Base-by-base conservation (phyloP, 2,888 invertebrate genomes). In the Nemapogon koenigi region DNA sequence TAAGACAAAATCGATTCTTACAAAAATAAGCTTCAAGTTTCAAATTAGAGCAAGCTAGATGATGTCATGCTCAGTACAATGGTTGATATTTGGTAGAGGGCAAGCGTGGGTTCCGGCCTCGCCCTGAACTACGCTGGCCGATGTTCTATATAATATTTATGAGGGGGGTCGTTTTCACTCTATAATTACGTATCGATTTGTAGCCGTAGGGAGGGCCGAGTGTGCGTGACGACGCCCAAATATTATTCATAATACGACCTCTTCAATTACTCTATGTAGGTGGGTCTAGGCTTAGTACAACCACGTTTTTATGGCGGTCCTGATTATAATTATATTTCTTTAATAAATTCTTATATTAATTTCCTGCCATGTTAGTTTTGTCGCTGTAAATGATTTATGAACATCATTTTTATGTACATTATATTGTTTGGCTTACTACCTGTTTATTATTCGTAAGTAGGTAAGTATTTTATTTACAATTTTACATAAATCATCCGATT, bases 111-210 rank as follows among this genome's bases (percentile, higher is more conserved):
- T 67, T 67, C 67, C 68, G 67, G 67, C 69, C 75, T 58, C 69
- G 67, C 73, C 73, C 68, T 63, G 57, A 55, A 31, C 31, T 16
- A 31, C 31, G 17, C 31, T 31, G 18, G 37, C 28, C 37, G 25
- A 33, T 35, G 35, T 40, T 30, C 18, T 30, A 70, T 72, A 70
- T 67, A 62, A 65, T 72, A 76, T 75, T 76, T 72, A 73, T 72
- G 72, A 70, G 68, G 75, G 75, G 69, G 43, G 37, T 39, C 56
- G 61, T 68, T 71, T 67, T 68, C 63, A 70, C 68, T 72, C 67
- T 72, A 73, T 78, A 78, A 78, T 78, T 78, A 70, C 68, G 63
- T 64, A 73, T 78, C 71, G 73, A 73, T 73, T 70, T 48, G 61
- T 57, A 57, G 55, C 55, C 55, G 59, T 53, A 31, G 35, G 35